A percentile compares a stretch with the other conserved stretches of the same genome.
Conservation (phyloP, 2,113 vertebrate species). For the Murina feae region DNA sequence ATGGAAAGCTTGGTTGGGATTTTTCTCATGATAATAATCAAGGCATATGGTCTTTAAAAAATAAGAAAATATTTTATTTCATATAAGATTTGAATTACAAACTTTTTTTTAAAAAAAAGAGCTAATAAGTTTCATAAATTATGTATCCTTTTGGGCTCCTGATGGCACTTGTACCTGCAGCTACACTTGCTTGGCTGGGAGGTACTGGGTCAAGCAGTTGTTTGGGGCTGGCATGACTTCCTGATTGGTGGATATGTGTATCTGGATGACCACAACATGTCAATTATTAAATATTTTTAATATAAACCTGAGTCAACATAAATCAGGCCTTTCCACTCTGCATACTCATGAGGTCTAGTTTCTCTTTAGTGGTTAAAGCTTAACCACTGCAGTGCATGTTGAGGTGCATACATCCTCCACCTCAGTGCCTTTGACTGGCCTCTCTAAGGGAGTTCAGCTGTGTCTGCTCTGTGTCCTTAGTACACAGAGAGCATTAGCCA, state of each 20-base stretch:
- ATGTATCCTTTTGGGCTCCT: not conserved
- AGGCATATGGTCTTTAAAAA: not conserved
- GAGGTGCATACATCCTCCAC: not conserved
- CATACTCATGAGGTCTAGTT: not conserved
- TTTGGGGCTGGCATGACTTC: not conserved
- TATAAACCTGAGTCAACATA: not conserved
- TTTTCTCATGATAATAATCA: not conserved
- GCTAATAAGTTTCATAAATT: not conserved
- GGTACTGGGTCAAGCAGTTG: not conserved
- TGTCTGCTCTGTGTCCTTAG: not conserved
- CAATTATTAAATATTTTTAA: slow-evolving; percentile 11
- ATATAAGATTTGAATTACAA: not conserved
- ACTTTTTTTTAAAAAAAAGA: not conserved
- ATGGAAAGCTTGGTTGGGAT: not conserved
- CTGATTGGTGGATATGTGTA: not conserved
- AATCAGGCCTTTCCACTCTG: not conserved
- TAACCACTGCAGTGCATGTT: not conserved
- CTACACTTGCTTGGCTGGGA: not conserved
- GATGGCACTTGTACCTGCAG: not conserved
- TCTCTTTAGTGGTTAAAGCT: not conserved
- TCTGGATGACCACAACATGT: not conserved
- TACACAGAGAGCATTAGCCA: not conserved
- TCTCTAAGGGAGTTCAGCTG: not conserved
- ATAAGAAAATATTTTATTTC: not conserved
- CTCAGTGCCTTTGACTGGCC: not conserved